Percentiles rank a stretch among this genome's conserved stretches.
These are phyloP conservation scores for human (Homo sapiens) DNA, from an alignment of 2,113 vertebrate species.

Conservation along the genomic window DNA sequence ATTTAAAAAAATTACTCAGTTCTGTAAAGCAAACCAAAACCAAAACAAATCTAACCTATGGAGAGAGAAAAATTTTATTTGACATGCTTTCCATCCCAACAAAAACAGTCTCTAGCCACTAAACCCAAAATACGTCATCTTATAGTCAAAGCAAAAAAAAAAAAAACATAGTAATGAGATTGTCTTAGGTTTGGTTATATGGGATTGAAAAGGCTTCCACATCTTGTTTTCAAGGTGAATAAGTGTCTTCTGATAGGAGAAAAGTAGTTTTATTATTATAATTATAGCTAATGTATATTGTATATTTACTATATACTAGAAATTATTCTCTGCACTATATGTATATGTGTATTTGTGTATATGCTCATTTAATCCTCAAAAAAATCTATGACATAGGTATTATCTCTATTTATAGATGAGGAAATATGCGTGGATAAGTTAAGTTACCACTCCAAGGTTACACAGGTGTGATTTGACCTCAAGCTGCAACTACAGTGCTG, in stretches of 20 bases:
- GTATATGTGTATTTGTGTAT: background rate
- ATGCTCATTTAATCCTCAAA: background rate
- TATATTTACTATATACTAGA: background rate
- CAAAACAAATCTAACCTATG: background rate
- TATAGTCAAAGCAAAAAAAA: background rate
- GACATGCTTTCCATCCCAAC: background rate
- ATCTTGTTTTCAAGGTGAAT: background rate
- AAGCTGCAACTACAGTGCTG: background rate
- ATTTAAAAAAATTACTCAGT: background rate
- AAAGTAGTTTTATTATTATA: background rate
- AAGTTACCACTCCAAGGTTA: background rate
- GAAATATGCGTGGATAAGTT: background rate
- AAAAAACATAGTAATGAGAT: background rate
- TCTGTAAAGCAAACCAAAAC: constrained; percentile 1
- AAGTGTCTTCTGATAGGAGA: background rate
- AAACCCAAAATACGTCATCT: background rate
- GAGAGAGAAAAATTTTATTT: background rate
- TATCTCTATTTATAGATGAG: background rate
- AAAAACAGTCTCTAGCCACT: background rate
- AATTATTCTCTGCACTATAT: background rate
- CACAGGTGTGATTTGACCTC: background rate
- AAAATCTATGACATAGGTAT: background rate
- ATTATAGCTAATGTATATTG: background rate
- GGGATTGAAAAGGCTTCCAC: background rate
- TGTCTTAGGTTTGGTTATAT: background rate